Conservation (phyloP, 1,140 invertebrate genomes). For the Drosophila miranda region DNA sequence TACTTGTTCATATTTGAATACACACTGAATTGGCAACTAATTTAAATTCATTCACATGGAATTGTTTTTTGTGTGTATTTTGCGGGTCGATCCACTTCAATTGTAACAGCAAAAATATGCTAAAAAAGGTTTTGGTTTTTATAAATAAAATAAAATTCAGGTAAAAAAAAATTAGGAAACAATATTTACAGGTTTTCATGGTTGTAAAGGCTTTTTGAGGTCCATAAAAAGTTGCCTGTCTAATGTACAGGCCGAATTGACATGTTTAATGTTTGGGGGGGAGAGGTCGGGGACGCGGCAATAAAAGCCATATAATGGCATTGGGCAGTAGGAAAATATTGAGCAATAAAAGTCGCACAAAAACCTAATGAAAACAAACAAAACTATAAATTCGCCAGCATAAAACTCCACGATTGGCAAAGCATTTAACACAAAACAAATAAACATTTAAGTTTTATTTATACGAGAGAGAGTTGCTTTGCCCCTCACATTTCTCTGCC, state of each 20-base stretch:
- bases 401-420: slow-evolving; percentile 58
- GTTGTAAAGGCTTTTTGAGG: slow-evolving; percentile 10
- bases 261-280: slow-evolving; percentile 7
- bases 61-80: not conserved
- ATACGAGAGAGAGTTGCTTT: slow-evolving; percentile 1
- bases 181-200: slow-evolving; percentile 13
- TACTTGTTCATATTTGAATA: slow-evolving; percentile 2
- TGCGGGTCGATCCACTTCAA: slow-evolving; percentile 9
- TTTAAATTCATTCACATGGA: slow-evolving; percentile 26
- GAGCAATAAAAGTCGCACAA: slow-evolving; percentile 56
- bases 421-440: slow-evolving; percentile 54
- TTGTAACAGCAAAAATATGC: slow-evolving; percentile 4
- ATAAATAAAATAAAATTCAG: slow-evolving; percentile 15
- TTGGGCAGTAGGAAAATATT: slow-evolving; percentile 47
- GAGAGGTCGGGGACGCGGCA: not conserved
- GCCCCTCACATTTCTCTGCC: not conserved
- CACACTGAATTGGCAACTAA: slow-evolving; percentile 17
- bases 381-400: slow-evolving; percentile 65
- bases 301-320: slow-evolving; percentile 30
- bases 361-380: slow-evolving; percentile 73
- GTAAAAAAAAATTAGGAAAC: slow-evolving; percentile 5
- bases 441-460: slow-evolving; percentile 66
- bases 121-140: not conserved
- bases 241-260: slow-evolving; percentile 28
- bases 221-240: slow-evolving; percentile 20